Conservation (phyloP, 2,888 invertebrate genomes). For the Axea sp. region DNA sequence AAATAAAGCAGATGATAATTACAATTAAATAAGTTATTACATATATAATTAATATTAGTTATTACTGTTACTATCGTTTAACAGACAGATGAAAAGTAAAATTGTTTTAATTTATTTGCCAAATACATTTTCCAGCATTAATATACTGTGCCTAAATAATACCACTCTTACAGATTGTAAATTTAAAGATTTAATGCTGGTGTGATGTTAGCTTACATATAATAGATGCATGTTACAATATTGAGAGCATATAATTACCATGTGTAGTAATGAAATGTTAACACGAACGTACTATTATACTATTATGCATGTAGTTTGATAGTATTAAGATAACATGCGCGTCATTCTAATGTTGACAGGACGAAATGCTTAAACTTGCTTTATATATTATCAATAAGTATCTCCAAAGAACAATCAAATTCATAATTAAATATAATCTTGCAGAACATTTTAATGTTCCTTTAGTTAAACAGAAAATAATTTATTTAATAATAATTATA, state of each 20-base stretch:
- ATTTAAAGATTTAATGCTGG: constrained; percentile 4
- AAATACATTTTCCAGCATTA: constrained; percentile 1
- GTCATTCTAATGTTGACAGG: no score
- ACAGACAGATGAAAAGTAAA: background rate
- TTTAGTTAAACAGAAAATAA: no score
- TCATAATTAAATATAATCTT: no score
- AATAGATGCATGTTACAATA: constrained; percentile 7
- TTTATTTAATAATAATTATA: no score
- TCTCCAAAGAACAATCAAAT: no score
- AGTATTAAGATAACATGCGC: background rate
- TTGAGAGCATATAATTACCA: constrained; percentile 1
- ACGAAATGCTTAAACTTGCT: no score
- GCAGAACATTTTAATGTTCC: no score
- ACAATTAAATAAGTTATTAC: background rate
- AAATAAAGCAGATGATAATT: no score
- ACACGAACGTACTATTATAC: background rate
- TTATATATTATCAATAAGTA: no score
- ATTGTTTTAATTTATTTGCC: background rate
- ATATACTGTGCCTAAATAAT: constrained; percentile 7
- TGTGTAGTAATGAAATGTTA: background rate
- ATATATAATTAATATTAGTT: no score
- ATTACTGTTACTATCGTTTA: background rate
- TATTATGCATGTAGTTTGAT: background rate
- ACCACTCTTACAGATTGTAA: constrained; percentile 1
- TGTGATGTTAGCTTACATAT: background rate